Conservation (phyloP, 2,113 vertebrate genomes). For the Entomyzon cyanotis region DNA sequence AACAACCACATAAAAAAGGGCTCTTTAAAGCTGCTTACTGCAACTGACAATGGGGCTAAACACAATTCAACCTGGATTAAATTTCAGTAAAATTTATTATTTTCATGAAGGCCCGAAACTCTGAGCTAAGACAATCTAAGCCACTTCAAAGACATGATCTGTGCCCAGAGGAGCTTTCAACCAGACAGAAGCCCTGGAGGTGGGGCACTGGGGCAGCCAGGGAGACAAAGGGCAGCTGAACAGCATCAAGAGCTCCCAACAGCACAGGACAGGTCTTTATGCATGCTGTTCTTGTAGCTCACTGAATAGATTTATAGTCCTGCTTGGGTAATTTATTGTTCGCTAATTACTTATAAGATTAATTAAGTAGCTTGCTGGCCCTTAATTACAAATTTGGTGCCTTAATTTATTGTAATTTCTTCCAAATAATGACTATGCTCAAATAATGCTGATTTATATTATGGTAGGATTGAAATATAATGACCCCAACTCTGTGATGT, state of each 20-base stretch:
- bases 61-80: neutral
- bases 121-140: neutral
- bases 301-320: slow-evolving; percentile 37
- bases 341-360: slow-evolving; percentile 49
- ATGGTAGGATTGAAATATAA: neutral
- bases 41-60: neutral
- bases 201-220: neutral
- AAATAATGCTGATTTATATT: slow-evolving; percentile 23
- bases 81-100: neutral
- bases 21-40: neutral
- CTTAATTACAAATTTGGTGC: slow-evolving; percentile 36
- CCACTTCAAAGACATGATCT: slow-evolving; percentile 14
- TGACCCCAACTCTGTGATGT: neutral
- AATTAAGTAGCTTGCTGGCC: slow-evolving; percentile 34
- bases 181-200: neutral
- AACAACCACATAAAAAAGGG: fast-evolving
- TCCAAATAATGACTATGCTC: neutral
- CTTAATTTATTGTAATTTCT: slow-evolving; percentile 35
- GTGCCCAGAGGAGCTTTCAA: slow-evolving; percentile 18
- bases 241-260: neutral
- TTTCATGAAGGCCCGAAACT: neutral
- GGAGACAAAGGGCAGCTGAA: neutral
- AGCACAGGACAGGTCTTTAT: neutral
- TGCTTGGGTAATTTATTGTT: slow-evolving; percentile 35
- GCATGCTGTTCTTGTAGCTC: neutral